phyloP scores from a whole-genome alignment of 2,888 invertebrate species.

The Lochmaea crataegi region DNA sequence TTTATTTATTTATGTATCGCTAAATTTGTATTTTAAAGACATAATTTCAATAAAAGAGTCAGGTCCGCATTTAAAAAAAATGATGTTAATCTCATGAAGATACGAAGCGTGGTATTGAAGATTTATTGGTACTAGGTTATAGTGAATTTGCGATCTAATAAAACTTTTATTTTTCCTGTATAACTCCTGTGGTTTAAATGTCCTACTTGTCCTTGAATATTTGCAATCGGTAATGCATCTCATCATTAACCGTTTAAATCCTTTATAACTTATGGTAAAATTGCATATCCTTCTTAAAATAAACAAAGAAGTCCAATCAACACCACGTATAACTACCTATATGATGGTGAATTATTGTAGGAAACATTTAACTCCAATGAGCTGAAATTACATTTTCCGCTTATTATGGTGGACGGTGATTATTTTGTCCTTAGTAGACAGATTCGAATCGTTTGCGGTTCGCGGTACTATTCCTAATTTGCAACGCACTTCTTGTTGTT shows the following conservation, averaged over 20 bases:
- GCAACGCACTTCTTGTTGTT: constrained; percentile 32
- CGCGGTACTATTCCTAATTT: constrained; percentile 28
- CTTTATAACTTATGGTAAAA: constrained; percentile 6
- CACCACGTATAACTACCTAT: constrained; percentile 37
- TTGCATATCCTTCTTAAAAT: constrained; percentile 40
- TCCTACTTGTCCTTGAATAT: not conserved
- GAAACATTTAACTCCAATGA: constrained; percentile 51
- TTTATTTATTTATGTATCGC: no score
- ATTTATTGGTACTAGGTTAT: no score
- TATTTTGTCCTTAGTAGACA: constrained; percentile 43
- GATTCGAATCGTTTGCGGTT: constrained; percentile 26
- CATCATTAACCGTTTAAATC: not conserved
- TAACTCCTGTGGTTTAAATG: no score
- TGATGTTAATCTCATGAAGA: no score
- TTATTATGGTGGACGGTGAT: constrained; percentile 45
- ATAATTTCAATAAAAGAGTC: no score
- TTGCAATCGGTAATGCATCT: not conserved
- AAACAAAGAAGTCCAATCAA: constrained; percentile 45
- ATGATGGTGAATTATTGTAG: constrained; percentile 48
- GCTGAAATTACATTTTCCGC: constrained; percentile 51
- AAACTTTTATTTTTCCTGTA: no score
- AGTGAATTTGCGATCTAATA: no score
- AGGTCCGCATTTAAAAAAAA: no score
- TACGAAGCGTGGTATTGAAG: no score
- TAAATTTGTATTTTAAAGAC: no score